These are phyloP conservation scores for Coccyzus lansbergi DNA, from an alignment of 2,797 vertebrate genomes.

Conservation along the genomic window DNA sequence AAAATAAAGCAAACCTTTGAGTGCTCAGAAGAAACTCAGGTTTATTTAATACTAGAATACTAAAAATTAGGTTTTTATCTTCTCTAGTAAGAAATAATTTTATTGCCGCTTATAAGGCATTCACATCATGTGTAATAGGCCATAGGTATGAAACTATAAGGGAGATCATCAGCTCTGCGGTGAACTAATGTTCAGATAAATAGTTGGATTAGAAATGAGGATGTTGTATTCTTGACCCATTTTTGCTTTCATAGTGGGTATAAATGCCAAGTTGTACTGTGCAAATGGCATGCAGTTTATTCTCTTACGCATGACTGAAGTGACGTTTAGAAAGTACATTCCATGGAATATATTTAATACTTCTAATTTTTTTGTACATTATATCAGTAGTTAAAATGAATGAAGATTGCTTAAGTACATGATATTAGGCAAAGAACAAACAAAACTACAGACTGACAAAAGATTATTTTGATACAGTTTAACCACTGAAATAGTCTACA, in stretches of 20 bases:
- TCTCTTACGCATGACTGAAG: background rate
- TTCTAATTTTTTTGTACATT: background rate
- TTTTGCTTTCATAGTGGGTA: background rate
- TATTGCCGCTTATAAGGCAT: background rate
- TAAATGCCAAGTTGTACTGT: background rate
- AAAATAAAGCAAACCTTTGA: background rate
- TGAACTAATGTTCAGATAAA: background rate
- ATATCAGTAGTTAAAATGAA: constrained; percentile 35
- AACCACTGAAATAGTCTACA: constrained; percentile 13
- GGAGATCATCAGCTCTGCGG: background rate
- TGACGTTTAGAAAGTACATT: background rate
- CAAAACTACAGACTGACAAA: background rate
- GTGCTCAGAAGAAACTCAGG: background rate
- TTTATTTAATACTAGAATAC: background rate
- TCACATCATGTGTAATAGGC: background rate
- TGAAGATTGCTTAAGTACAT: constrained; percentile 22
- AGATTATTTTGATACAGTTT: constrained; percentile 32
- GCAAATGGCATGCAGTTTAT: background rate
- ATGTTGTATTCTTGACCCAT: background rate
- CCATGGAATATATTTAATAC: background rate
- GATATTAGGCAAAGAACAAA: constrained; percentile 18
- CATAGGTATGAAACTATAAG: background rate
- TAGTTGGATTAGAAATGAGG: background rate
- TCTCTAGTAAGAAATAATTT: background rate
- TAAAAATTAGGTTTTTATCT: background rate